Conservation (phyloP, 2,113 vertebrate species). For the Epinephelus lanceolatus region DNA sequence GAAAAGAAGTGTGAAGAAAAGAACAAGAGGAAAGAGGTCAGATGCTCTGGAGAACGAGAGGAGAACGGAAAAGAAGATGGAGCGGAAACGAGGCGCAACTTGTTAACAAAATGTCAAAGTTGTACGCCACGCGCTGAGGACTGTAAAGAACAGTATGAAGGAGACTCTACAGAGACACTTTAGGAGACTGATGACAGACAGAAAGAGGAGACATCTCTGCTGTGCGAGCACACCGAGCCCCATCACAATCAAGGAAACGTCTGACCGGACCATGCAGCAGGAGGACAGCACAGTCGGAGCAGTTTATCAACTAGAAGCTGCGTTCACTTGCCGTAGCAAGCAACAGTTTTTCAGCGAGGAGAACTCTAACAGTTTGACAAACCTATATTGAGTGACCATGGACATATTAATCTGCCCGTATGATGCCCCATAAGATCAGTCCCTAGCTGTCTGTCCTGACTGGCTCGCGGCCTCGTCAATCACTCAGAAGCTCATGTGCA, state of each 20-base stretch:
- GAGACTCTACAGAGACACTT: constrained; percentile 1
- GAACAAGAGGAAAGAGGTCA: background rate
- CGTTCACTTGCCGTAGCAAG: constrained; percentile 16
- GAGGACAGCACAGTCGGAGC: constrained; percentile 48
- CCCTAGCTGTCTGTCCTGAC: constrained; percentile 50
- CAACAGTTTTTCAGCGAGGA: constrained; percentile 31
- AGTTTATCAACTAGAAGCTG: constrained; percentile 42
- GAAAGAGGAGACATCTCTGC: constrained; percentile 31
- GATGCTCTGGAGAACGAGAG: background rate
- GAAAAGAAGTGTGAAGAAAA: background rate
- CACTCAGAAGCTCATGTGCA: constrained; percentile 84
- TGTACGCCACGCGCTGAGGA: background rate
- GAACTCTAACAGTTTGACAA: constrained; percentile 30
- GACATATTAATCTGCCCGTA: constrained; percentile 39
- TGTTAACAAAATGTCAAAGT: constrained; percentile 10
- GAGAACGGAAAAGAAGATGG: background rate
- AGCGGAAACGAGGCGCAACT: constrained; percentile 10
- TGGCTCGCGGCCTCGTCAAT: constrained; percentile 54
- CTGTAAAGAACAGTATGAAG: background rate
- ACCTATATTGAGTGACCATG: constrained; percentile 42
- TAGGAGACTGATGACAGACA: constrained; percentile 2
- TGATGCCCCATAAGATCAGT: constrained; percentile 36
- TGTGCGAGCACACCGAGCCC: constrained; percentile 39
- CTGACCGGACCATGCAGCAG: constrained; percentile 57
- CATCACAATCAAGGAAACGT: constrained; percentile 23